Conservation (phyloP, 1,140 invertebrate genomes). For the Zaprionus capensis region DNA sequence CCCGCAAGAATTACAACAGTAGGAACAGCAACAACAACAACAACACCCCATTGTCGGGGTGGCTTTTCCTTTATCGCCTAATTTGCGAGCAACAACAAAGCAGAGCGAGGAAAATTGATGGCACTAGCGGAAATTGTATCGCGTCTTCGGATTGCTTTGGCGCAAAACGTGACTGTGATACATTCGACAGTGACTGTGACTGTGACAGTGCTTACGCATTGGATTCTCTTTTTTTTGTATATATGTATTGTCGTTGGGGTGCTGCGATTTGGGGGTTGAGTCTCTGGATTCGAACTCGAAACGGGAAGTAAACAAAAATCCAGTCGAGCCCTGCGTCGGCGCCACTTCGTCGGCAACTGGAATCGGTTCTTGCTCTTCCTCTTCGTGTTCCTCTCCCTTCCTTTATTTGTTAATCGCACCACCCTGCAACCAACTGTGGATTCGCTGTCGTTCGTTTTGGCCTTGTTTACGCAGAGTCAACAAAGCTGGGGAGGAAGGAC, state of each 20-base stretch:
- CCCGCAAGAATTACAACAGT: conserved; percentile 15
- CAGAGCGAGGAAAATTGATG: conserved; percentile 26
- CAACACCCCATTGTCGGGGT: conserved; percentile 12
- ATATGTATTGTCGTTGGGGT: conserved; percentile 3
- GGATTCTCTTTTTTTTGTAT: conserved; percentile 33
- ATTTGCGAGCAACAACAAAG: conserved; percentile 44
- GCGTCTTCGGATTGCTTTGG: conserved; percentile 58
- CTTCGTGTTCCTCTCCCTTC: not conserved
- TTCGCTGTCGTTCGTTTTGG: conserved; percentile 46
- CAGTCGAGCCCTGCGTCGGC: conserved; percentile 55
- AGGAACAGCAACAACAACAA: conserved; percentile 16
- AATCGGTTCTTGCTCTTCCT: conserved; percentile 17
- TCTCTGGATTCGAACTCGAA: conserved; percentile 55
- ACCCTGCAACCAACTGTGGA: conserved; percentile 76
- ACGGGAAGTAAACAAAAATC: conserved; percentile 74
- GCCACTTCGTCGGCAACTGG: conserved; percentile 41
- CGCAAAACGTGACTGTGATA: conserved; percentile 64
- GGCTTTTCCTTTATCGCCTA: conserved; percentile 25
- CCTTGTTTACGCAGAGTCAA: conserved; percentile 68
- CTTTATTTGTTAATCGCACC: not conserved
- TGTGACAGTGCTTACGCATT: conserved; percentile 53
- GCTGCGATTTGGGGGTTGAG: conserved; percentile 33
- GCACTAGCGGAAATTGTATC: conserved; percentile 52
- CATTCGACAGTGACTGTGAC: conserved; percentile 32
- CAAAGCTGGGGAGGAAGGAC: conserved; percentile 39